phyloP scores from a whole-genome alignment of 2,888 invertebrate genomes.

The Sacculina carcini region DNA sequence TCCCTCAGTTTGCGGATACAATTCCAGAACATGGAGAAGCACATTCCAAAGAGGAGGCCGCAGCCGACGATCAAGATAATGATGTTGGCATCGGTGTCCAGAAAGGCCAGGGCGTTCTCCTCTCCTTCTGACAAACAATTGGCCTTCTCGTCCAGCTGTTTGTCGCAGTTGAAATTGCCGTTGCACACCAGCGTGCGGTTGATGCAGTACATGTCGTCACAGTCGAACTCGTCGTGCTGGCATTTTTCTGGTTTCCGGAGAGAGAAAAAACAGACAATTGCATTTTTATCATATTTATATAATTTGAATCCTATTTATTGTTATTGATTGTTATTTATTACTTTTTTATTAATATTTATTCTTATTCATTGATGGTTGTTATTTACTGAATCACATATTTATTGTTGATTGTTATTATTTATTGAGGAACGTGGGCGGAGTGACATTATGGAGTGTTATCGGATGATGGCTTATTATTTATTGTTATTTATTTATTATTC shows the following conservation, averaged over 20 bases:
- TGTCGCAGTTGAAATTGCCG: constrained; percentile 44
- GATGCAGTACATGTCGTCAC: constrained; percentile 69
- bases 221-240: constrained; percentile 38
- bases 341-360: no score
- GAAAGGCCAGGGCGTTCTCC: not conserved
- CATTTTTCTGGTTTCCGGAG: constrained; percentile 21
- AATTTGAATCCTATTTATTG: no score
- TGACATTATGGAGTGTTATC: no score
- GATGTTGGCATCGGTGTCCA: constrained; percentile 31
- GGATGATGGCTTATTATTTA: no score
- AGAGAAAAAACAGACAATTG: no score
- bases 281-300: no score
- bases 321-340: no score
- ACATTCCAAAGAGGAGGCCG: constrained; percentile 60
- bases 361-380: no score
- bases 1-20: constrained; percentile 58
- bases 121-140: constrained; percentile 7
- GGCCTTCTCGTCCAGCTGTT: constrained; percentile 48
- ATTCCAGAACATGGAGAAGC: constrained; percentile 61
- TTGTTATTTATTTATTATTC: no score
- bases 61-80: constrained; percentile 69
- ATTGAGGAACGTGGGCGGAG: no score
- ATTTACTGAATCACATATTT: no score
- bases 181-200: constrained; percentile 40
- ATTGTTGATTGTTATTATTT: no score